phyloP scores from a whole-genome alignment of 1,140 invertebrate species.

The Tetramorium simillimum region DNA sequence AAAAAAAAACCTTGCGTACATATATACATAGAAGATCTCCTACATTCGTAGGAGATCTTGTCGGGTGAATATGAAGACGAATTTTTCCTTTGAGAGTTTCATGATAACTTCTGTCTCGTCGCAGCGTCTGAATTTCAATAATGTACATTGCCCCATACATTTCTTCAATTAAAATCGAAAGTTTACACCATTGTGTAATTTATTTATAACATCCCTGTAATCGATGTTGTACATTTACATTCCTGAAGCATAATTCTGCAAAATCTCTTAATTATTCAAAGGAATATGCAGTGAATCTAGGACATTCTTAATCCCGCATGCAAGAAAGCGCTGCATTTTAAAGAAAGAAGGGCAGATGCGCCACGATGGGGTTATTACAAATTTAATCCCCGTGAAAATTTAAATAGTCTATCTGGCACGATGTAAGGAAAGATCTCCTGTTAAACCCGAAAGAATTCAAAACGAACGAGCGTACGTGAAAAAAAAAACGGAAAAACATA shows the following conservation, averaged over 20 bases:
- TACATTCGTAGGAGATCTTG: not conserved
- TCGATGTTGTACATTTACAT: constrained; percentile 9
- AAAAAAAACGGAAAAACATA: not conserved
- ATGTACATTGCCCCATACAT: not conserved
- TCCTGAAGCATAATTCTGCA: not conserved
- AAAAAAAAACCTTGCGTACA: not conserved
- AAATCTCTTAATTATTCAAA: constrained; percentile 15
- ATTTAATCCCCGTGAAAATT: constrained; percentile 43
- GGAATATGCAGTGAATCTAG: not conserved
- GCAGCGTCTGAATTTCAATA: constrained; percentile 3
- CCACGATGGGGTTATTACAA: constrained; percentile 12
- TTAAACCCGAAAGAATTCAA: constrained; percentile 34
- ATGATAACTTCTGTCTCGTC: not conserved
- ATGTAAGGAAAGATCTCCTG: constrained; percentile 18
- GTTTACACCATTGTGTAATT: not conserved
- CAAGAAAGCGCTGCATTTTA: not conserved
- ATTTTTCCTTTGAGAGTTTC: not conserved
- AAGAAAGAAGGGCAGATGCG: constrained; percentile 35
- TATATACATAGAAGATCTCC: not conserved
- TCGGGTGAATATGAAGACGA: not conserved
- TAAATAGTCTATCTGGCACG: constrained; percentile 26
- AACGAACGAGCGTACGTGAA: not conserved
- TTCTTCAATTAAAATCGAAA: not conserved
- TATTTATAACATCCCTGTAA: not conserved
- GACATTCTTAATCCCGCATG: constrained; percentile 13